Evolutionary conservation across 2,113 vertebrate species (phyloP), one percentile per base, ranked within the genome.

Genomic region (Astatoreochromis straeleni): DNA sequence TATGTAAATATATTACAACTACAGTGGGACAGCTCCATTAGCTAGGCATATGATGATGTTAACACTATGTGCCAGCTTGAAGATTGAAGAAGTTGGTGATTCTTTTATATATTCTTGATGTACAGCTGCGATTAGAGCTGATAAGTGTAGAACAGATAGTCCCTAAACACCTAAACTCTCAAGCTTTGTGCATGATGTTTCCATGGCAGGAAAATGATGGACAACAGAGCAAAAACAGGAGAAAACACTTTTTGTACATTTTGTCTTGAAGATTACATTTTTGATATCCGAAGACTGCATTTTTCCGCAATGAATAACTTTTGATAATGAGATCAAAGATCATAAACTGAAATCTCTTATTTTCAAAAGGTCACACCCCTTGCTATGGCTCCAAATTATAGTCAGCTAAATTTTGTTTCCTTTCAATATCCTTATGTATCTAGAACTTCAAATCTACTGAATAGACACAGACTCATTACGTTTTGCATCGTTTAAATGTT

Each of bases 1-100:
- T n/a, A 24, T 9, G 13, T 26, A 55, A 85, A 80, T 80, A 35
- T 79, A 87, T 82, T 26, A 47, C 14, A 42, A 42, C 75, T 63
- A 85, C 80, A 88, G 84, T 83, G 84, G 19, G 75, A 57, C 82
- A 91, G 82, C 86, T 87, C 85, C 65, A 75, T 47, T 9, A 35
- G 29, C 33, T 26, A 16, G 31, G 49, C 65, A 58, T 8, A 19
- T 49, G 80, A 86, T 31, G 78, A 84, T 86, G 57, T 90, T 85
- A 82, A 65, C 53, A 49, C 31, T 57, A 51, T 78, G 81, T 33
- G 86, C 17, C 26, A 51, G 73, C 58, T 81, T 86, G 45, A 78
- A 84, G 26, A 85, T 1, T 33, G 29, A 33, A 63, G 12, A 55
- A 55, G 83, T 80, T 57, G 13, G 21, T 84, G 75, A 89, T 83